Base-by-base conservation (phyloP, 1,140 invertebrate genomes). In the Thalassaphorura encarpata region DNA sequence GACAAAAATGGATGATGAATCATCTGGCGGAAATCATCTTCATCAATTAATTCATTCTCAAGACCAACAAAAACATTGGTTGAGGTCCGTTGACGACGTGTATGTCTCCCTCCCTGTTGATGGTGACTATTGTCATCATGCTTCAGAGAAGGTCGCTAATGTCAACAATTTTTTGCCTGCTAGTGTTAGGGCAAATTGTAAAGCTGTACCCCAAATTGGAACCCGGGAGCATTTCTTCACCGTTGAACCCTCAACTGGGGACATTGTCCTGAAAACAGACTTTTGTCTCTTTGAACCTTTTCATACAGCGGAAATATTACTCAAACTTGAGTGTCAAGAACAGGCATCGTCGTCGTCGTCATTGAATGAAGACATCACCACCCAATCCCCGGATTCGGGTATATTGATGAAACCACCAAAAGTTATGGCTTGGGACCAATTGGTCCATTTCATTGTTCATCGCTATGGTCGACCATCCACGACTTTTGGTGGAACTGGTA, bases 281-380 rank as follows among this genome's bases (percentile, higher is more conserved):
- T 65, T 62, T 56, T 65, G 63, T 58, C 46, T 65, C 2, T 65
- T 65, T 54, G 63, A 64, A 41, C 26, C 49, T 1, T 61, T 61
- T 27, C 56, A 61, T 21, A 59, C 59, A 1, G 56, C 43, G 49
- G 45, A 64, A 39, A 56, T 64, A 8, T 24, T 56, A 29, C 28
- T 64, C 4, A 54, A 54, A 11, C 41, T 64, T n/a, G 51, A 58
- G 29, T 64, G 63, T 42, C 31, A 51, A 3, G 6, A 33, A 28
- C n/a, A 29, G n/a, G 16, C 24, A 11, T 5, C 15, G 33, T 41
- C 29, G 19, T 11, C 21, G 52, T 5, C 19, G 28, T n/a, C n/a
- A n/a, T n/a, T n/a, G n/a, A n/a, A n/a, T n/a, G n/a, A n/a, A n/a
- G n/a, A n/a, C n/a, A n/a, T n/a, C n/a, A n/a, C n/a, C n/a, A n/a